Conservation (phyloP, 2,797 vertebrate genomes). For the Mico argentatus region DNA sequence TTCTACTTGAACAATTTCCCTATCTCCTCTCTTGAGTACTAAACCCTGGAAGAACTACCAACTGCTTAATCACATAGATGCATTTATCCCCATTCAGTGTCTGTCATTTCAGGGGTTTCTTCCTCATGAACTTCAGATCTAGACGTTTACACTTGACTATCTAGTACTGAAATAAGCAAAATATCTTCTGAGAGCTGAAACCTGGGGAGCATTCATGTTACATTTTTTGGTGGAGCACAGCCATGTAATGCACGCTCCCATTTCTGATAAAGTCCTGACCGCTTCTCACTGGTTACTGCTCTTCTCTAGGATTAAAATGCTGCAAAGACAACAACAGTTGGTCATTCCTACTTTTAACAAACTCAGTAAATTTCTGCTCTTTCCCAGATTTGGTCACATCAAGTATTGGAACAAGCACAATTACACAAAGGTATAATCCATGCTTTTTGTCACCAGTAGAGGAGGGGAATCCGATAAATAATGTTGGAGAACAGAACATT, state of each 20-base stretch:
- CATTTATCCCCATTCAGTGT: not conserved
- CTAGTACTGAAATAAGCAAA: not conserved
- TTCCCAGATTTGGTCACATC: not conserved
- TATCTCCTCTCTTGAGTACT: not conserved
- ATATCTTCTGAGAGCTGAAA: not conserved
- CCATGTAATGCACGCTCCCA: not conserved
- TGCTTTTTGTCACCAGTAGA: not conserved
- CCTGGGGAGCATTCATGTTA: not conserved
- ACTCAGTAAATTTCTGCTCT: not conserved
- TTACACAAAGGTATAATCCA: not conserved
- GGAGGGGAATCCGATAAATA: not conserved
- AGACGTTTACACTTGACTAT: not conserved
- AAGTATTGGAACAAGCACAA: not conserved
- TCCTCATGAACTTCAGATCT: not conserved
- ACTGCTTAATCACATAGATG: not conserved
- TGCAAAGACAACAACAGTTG: not conserved
- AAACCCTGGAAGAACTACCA: slow-evolving; percentile 1
- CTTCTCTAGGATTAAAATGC: not conserved
- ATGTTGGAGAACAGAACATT: not conserved
- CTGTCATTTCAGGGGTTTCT: not conserved
- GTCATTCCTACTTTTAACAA: not conserved
- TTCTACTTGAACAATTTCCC: not conserved
- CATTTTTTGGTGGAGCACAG: not conserved
- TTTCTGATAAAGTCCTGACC: not conserved
- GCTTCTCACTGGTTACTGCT: not conserved